Evolutionary conservation across 2,113 vertebrate genomes (phyloP).

Genomic region (Sorex fumeus): DNA sequence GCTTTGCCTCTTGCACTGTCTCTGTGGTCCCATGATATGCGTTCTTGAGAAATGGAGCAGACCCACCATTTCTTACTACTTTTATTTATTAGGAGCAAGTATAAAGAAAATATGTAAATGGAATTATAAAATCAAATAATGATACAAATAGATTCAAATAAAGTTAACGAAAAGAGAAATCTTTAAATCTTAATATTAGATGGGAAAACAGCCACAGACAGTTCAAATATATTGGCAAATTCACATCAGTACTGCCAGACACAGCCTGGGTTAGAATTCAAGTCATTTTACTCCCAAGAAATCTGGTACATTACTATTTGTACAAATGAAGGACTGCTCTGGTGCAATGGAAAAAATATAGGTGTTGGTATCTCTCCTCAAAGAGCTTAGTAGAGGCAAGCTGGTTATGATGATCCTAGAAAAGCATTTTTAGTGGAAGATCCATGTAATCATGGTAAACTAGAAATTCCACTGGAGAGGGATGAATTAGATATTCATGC

Average conservation of each 20-base stretch:
- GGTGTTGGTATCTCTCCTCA: background rate
- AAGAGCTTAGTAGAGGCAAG: background rate
- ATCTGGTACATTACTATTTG: background rate
- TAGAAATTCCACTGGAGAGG: background rate
- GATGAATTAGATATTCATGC: background rate
- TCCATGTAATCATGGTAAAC: background rate
- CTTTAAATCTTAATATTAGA: background rate
- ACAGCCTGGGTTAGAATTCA: background rate
- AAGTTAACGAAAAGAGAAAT: background rate
- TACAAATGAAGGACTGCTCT: background rate
- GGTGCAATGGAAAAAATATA: background rate
- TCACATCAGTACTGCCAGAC: background rate
- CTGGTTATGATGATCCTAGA: background rate
- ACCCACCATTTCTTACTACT: background rate
- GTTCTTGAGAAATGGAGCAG: background rate
- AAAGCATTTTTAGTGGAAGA: background rate
- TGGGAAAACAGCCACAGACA: background rate
- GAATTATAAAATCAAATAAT: background rate
- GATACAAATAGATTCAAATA: background rate
- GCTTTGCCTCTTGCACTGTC: too few relatives aligned
- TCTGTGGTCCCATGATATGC: background rate
- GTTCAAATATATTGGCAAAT: background rate
- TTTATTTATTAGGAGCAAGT: slow-evolving; percentile 29
- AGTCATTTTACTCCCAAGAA: background rate
- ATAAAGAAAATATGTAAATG: background rate